Evolutionary conservation across 1,140 invertebrate species (phyloP), one percentile per base, ranked within the genome.

Genomic region (Pogonognathellus flavescens): DNA sequence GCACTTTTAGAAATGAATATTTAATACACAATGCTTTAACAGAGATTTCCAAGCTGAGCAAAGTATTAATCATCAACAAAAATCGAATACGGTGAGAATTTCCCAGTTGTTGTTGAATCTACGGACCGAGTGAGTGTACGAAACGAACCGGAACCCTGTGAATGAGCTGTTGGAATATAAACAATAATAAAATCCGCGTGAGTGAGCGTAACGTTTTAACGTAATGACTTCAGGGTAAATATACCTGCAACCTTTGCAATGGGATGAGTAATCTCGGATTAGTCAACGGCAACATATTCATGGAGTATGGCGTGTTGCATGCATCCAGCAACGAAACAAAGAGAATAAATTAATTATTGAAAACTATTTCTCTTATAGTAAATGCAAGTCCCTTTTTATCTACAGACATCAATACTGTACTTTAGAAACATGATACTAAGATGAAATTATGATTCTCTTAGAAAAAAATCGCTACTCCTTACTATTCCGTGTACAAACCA

Each of bases 11-110:
- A 41, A 41, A 41, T 6, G 6, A 41, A 41, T 41, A 41, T 3
- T 41, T 3, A 41, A 41, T 41, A 41, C 31, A 41, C 31, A 41
- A 41, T 6, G n/a, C 10, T 60, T 60, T 60, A 9, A 60, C 20
- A 9, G n/a, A 60, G 31, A 60, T 20, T 60, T 8, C 9, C 57
- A 60, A 60, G 57, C 4, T 4, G n/a, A 18, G n/a, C 59, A 25
- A 66, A 50, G 41, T 50, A 76, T 50, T 76, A 76, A n/a, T 76
- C 25, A 76, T 76, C 70, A 41, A 50, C 16, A 50, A 50, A 76
- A 76, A 76, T 76, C 70, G 70, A 76, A 76, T 76, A 76, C 31
- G 41, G 31, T 76, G 70, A 76, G 70, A 76, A 76, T 76, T 41
- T 41, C 41, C 70, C 70, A 76, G 70, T 76, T 76, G 70, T 76